Conservation (phyloP, 2,888 invertebrate genomes). For the Sacculina carcini region DNA sequence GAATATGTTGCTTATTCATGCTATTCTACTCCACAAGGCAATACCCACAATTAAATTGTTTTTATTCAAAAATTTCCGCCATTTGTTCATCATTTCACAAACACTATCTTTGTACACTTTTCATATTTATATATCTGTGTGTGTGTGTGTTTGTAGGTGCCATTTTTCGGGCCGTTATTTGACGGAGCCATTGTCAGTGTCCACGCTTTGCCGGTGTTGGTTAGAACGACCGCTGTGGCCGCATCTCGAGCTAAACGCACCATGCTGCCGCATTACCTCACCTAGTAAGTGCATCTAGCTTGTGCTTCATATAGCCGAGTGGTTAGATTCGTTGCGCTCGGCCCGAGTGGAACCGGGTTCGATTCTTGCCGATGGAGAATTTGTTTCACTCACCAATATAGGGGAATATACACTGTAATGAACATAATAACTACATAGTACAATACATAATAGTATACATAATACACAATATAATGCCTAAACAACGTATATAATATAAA, state of each 20-base stretch:
- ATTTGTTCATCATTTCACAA: constrained; percentile 9
- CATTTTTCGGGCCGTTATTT: constrained; percentile 85
- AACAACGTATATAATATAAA: too few species aligned
- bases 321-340: neutral
- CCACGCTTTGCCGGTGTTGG: constrained; percentile 48
- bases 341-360: neutral
- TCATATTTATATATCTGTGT: constrained; percentile 3
- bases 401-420: too few species aligned
- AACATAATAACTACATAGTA: too few species aligned
- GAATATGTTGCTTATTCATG: too few species aligned
- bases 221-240: constrained; percentile 65
- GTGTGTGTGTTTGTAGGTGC: constrained; percentile 28
- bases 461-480: too few species aligned
- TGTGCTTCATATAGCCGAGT: neutral
- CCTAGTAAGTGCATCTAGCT: constrained; percentile 36
- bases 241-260: constrained; percentile 77
- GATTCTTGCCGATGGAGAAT: neutral
- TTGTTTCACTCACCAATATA: too few species aligned
- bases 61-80: too few species aligned
- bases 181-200: constrained; percentile 61
- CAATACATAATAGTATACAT: too few species aligned
- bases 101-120: neutral
- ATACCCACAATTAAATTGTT: too few species aligned
- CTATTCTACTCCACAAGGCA: too few species aligned
- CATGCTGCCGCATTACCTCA: constrained; percentile 64